These are phyloP conservation scores for Poecilia velifera DNA, from an alignment of 2,797 vertebrate genomes.

Conservation along the genomic window DNA sequence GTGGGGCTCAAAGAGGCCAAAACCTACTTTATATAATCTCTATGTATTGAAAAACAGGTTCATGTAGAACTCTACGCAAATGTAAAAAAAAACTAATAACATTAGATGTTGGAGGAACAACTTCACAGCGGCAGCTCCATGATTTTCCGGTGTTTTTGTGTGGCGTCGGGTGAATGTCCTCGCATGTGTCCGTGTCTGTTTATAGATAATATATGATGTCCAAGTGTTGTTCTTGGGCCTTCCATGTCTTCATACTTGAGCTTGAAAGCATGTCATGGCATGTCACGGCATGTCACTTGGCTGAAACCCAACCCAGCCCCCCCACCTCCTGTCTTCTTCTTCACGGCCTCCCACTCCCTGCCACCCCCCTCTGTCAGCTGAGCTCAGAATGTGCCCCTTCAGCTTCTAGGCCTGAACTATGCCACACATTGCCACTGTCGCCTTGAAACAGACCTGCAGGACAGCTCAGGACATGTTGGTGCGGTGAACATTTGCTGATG, in stretches of 20 bases:
- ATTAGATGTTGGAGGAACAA: not conserved
- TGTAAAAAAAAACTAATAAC: not conserved
- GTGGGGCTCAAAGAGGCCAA: not conserved
- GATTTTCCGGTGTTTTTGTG: constrained; percentile 45
- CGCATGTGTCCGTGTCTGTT: constrained; percentile 23
- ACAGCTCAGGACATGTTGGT: not conserved
- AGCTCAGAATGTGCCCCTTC: constrained; percentile 60
- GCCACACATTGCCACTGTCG: constrained; percentile 49
- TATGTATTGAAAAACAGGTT: not conserved
- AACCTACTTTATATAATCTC: not conserved
- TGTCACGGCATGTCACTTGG: constrained; percentile 55
- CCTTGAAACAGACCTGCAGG: constrained; percentile 32
- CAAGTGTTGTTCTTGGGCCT: constrained; percentile 33
- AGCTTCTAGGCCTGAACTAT: constrained; percentile 55
- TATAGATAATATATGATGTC: constrained; percentile 28
- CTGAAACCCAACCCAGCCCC: constrained; percentile 33
- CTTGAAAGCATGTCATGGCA: constrained; percentile 58
- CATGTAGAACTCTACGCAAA: not conserved
- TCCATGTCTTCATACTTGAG: constrained; percentile 46
- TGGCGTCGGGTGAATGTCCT: constrained; percentile 12
- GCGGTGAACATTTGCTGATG: not conserved
- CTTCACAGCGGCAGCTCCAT: constrained; percentile 8
- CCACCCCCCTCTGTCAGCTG: constrained; percentile 31
- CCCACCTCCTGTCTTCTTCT: not conserved
- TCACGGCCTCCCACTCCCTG: not conserved